phyloP scores from a whole-genome alignment of 2,797 vertebrate species.

The Centropyge bicolor region DNA sequence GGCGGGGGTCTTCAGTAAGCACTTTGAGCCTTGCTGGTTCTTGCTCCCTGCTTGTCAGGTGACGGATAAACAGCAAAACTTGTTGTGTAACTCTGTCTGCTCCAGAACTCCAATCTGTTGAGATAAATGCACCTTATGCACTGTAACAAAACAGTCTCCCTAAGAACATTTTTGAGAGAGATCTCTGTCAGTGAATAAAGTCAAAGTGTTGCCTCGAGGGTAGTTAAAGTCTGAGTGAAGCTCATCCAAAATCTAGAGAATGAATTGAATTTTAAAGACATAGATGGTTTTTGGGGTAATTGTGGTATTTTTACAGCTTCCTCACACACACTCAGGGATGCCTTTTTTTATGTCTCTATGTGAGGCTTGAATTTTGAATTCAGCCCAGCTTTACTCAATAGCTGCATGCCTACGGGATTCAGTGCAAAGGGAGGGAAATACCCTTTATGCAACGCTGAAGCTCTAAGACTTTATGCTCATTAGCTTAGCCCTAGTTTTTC shows the following conservation, averaged over 20 bases:
- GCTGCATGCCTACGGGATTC: conserved; percentile 10
- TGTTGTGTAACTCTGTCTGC: conserved; percentile 31
- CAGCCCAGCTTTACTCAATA: conserved; percentile 8
- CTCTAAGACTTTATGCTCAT: conserved; percentile 8
- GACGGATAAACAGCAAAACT: conserved; percentile 37
- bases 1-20: conserved; percentile 29
- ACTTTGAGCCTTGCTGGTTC: conserved; percentile 37
- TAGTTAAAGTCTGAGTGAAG: conserved; percentile 1
- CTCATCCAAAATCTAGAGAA: conserved; percentile 19
- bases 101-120: conserved; percentile 18
- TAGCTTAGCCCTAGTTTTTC: not conserved
- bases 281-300: not conserved
- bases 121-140: conserved; percentile 19
- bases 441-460: not conserved
- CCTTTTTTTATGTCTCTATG: conserved; percentile 10
- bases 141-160: not conserved
- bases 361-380: conserved; percentile 7
- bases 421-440: conserved; percentile 27
- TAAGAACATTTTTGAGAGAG: conserved; percentile 11
- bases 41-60: conserved; percentile 19
- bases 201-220: conserved; percentile 1
- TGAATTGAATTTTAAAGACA: not conserved
- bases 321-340: not conserved
- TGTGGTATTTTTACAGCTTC: conserved; percentile 9
- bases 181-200: conserved; percentile 28